Base-by-base conservation (phyloP, 2,888 invertebrate species). In the Gnatocerus cornutus region DNA sequence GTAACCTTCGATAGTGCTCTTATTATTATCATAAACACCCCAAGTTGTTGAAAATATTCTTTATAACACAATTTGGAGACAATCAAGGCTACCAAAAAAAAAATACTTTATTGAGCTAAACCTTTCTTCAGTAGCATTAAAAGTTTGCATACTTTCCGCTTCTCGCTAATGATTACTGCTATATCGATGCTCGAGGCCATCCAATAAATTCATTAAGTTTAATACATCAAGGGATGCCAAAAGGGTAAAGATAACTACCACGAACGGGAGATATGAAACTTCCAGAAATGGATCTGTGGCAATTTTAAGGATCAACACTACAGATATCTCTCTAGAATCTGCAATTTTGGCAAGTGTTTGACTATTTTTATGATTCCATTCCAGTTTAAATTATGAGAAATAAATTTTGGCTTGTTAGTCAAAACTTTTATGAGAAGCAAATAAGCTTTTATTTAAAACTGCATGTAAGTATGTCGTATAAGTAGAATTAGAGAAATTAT, bases 171-270 rank as follows among this genome's bases (percentile, higher is more conserved):
- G 58, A 58, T 58, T 41, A 27, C 41, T 55, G 21, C 39, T 37
- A 39, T 55, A 39, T 55, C 55, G 55, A 43, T 12, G 43, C 58
- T 58, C 41, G 43, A 43, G 41, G 58, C 58, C 29, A 58, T 43
- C 43, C 58, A 43, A 58, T 58, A 58, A 58, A 58, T 58, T 58
- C 58, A 58, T 58, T 58, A 58, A 43, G 41, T 58, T 55, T 58
- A 58, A 58, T 58, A 45, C 29, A 30, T 55, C 58, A 41, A 55
- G 55, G 39, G 37, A 55, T 37, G 39, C 58, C 27, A 41, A 50
- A 43, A 58, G 41, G 41, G 58, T 58, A 58, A 58, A 41, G 41
- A 58, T 43, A 58, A 58, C 41, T 58, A 39, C 55, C 55, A 55
- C 12, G 21, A 21, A 21, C 33, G 9, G 10, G 43, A 41, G 29